Percentiles rank a stretch among this genome's conserved stretches.
Evolutionary conservation across 2,888 invertebrate genomes (phyloP).

Genomic region (Eupithecia pulchellata): DNA sequence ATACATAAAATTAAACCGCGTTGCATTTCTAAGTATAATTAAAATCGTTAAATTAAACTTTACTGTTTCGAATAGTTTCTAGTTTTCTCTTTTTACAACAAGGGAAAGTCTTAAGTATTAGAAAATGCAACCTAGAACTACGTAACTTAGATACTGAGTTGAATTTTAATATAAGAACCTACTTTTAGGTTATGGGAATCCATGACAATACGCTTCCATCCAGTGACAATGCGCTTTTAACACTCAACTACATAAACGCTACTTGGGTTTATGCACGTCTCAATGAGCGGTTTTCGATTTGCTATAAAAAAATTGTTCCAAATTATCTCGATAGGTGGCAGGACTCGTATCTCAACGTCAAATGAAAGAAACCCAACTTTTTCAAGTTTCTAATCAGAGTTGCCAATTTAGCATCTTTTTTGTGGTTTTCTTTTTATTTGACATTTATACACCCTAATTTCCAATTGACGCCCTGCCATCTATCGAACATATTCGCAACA

Average conservation of each 20-base stretch:
- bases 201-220: no score
- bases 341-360: no score
- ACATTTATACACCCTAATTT: no score
- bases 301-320: no score
- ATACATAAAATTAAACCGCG: slow-evolving; percentile 49
- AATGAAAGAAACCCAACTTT: no score
- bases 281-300: not conserved
- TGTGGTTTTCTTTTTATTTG: no score
- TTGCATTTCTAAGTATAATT: slow-evolving; percentile 29
- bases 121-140: slow-evolving; percentile 1
- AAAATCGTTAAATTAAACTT: not conserved
- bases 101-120: not conserved
- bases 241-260: not conserved
- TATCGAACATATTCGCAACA: no score
- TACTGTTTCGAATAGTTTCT: not conserved
- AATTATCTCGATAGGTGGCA: no score
- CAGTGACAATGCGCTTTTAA: not conserved
- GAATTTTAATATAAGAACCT: not conserved
- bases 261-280: not conserved
- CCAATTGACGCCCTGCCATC: no score
- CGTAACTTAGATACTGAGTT: not conserved
- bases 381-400: no score
- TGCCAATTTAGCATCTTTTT: no score
- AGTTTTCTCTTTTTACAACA: not conserved
- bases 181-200: not conserved